A percentile compares a stretch with the other conserved stretches of the same genome.
Evolutionary conservation across 2,888 invertebrate species (phyloP).

Genomic region (Helleia helle): DNA sequence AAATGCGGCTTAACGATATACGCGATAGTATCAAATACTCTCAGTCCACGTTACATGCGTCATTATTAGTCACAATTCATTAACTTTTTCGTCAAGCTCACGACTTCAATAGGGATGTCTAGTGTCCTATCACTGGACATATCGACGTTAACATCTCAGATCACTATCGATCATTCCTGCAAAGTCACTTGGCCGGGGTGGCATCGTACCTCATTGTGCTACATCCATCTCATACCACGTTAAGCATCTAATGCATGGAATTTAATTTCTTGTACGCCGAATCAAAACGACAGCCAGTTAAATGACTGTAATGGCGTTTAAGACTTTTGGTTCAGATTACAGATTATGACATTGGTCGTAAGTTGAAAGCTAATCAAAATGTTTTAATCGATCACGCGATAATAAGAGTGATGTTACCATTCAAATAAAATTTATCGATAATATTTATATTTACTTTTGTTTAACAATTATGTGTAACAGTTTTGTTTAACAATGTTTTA

Average conservation of each 20-base stretch:
- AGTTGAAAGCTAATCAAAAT: constrained; percentile 74
- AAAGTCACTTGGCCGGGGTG: constrained; percentile 70
- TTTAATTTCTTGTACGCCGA: constrained; percentile 58
- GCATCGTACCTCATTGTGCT: constrained; percentile 67
- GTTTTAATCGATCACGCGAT: constrained; percentile 72
- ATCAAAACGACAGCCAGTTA: constrained; percentile 46
- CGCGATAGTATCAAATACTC: background rate
- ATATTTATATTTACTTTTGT: constrained; percentile 7
- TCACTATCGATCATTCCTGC: constrained; percentile 65
- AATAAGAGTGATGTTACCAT: constrained; percentile 50
- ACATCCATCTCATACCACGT: constrained; percentile 60
- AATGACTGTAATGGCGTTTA: constrained; percentile 51
- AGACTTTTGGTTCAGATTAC: constrained; percentile 49
- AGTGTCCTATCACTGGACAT: constrained; percentile 58
- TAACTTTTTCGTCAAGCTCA: constrained; percentile 64
- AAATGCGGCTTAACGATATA: background rate
- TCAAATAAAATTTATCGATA: constrained; percentile 29
- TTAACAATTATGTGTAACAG: too few species aligned
- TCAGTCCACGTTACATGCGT: constrained; percentile 41
- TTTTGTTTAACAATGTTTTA: too few species aligned
- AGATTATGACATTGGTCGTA: constrained; percentile 66
- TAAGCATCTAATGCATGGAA: constrained; percentile 67
- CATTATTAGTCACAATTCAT: constrained; percentile 71
- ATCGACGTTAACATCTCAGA: constrained; percentile 64
- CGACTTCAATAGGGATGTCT: constrained; percentile 68